phyloP scores from a whole-genome alignment of 2,113 vertebrate genomes.

The Burhinus bistriatus region DNA sequence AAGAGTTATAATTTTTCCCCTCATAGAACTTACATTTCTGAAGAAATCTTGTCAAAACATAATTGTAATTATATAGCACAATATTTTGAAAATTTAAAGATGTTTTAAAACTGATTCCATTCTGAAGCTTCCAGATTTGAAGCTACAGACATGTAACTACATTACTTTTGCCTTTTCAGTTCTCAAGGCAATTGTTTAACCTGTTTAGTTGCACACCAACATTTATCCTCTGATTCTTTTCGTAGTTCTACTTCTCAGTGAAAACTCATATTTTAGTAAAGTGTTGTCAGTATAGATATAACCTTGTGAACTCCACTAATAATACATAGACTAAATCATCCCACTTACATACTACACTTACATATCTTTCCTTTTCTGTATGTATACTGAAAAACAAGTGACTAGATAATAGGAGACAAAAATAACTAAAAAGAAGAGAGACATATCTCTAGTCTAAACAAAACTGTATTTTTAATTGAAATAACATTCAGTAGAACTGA shows the following conservation, averaged over 20 bases:
- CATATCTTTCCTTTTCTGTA: not conserved
- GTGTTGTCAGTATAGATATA: not conserved
- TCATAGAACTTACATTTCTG: slow-evolving; percentile 27
- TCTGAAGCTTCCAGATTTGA: slow-evolving; percentile 45
- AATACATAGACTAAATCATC: not conserved
- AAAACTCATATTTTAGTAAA: not conserved
- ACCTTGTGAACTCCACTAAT: slow-evolving; percentile 42
- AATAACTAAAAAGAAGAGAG: slow-evolving; percentile 36
- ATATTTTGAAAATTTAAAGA: slow-evolving; percentile 65
- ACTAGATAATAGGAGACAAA: slow-evolving; percentile 37
- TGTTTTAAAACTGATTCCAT: slow-evolving; percentile 65
- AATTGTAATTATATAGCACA: slow-evolving; percentile 62
- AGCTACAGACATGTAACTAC: slow-evolving; percentile 1
- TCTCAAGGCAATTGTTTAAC: slow-evolving; percentile 63
- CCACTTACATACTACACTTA: not conserved
- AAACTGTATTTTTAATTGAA: slow-evolving; percentile 71
- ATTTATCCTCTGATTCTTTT: not conserved
- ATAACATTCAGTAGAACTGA: slow-evolving; percentile 68
- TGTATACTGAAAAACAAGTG: not conserved
- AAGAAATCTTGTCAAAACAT: slow-evolving; percentile 67
- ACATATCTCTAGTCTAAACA: slow-evolving; percentile 49
- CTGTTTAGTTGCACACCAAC: slow-evolving; percentile 30
- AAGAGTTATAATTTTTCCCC: slow-evolving; percentile 19
- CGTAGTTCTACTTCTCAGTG: not conserved
- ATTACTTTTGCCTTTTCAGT: slow-evolving; percentile 54